Evolutionary conservation across 2,113 vertebrate genomes (phyloP), one percentile per base, ranked within the genome.

Genomic region (Sinocyclocheilus rhinocerous): DNA sequence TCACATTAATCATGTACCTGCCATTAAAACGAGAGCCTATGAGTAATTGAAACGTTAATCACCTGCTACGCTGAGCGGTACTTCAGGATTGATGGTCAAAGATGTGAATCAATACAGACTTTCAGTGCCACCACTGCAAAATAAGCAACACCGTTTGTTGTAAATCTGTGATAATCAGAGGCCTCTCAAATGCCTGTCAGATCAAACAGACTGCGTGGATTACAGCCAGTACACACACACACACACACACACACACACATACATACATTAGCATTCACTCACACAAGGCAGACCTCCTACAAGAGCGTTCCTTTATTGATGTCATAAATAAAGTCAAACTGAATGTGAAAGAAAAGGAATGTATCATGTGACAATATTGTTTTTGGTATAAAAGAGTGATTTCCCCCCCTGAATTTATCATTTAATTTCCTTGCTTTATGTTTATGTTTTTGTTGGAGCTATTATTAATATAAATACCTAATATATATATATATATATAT

Each of bases 11-110:
- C 65, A 75, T 57, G 15, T 76, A 24, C 75, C 42, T 72, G 48
- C 12, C 52, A 39, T 33, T 73, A n/a, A 69, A 26, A 57, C 39
- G 33, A 50, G 69, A 33, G 42, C 33, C 55, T 29, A 59, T 50
- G 18, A 42, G 45, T 85, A 85, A 85, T 42, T 87, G 83, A 85
- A 81, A 75, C 39, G 16, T 89, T 84, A 89, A 89, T 84, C 88
- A 61, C 50, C 48, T 59, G n/a, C 59, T 29, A 11, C 75, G 24
- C 33, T 61, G 61, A 52, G 50, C 4, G 36, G 13, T 52, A 13
- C 63, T 63, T 79, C 20, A 16, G 55, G 39, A 72, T 50, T 84
- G 63, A 48, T 76, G 59, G 50, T 36, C 15, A 76, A 18, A 16
- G 22, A 29, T 52, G 61, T 1, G 10, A 63, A 86, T 85, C 63